These are phyloP conservation scores for Potorous gilbertii DNA, from an alignment of 2,797 vertebrate species.

Conservation along the genomic window DNA sequence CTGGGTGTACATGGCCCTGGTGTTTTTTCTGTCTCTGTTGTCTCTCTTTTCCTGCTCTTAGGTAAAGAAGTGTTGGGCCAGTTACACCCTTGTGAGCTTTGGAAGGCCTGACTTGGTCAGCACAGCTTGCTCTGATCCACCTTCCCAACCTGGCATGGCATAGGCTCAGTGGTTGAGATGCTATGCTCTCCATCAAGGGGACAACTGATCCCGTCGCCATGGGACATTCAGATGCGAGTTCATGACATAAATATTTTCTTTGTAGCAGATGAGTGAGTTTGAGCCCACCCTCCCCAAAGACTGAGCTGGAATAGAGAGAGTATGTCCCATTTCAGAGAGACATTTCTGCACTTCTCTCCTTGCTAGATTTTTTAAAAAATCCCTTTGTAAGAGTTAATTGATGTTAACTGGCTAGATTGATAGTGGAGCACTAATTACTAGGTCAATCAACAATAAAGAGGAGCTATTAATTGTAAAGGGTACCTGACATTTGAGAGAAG, in stretches of 20 bases:
- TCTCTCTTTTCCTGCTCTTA: background rate
- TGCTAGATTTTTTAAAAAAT: background rate
- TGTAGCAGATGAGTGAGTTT: background rate
- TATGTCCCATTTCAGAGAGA: background rate
- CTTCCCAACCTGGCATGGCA: too few relatives aligned
- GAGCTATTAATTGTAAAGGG: background rate
- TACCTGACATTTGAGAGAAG: background rate
- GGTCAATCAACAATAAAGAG: background rate
- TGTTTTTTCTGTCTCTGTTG: background rate
- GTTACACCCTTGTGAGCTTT: background rate
- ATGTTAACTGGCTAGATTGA: background rate
- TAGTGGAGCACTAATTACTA: background rate
- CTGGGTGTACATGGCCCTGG: background rate
- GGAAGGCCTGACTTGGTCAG: background rate
- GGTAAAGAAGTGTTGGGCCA: background rate
- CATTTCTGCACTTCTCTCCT: background rate
- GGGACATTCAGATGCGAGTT: background rate
- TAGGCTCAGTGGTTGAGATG: too few relatives aligned
- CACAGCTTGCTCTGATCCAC: background rate
- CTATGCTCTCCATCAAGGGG: too few relatives aligned
- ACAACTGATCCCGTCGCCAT: too few relatives aligned
- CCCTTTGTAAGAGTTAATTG: background rate
- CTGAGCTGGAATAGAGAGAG: background rate
- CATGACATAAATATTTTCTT: background rate
- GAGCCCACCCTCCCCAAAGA: background rate